These are phyloP conservation scores for Canis aureus DNA, from an alignment of 2,113 vertebrate species.

Conservation along the genomic window DNA sequence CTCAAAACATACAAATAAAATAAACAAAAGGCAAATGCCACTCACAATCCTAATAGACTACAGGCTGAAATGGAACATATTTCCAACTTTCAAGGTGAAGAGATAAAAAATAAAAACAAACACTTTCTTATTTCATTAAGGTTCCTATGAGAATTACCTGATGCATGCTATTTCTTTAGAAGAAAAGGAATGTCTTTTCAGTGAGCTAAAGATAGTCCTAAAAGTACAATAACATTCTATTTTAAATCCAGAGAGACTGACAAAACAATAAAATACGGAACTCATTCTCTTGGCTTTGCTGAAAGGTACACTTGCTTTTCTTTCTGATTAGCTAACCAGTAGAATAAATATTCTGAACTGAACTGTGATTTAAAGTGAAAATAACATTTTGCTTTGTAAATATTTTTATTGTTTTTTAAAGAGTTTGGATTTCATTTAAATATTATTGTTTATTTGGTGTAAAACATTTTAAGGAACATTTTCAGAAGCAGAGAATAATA, in stretches of 20 bases:
- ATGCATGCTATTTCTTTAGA: constrained; percentile 72
- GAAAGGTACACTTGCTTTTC: constrained; percentile 45
- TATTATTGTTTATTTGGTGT: constrained; percentile 64
- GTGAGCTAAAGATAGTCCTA: constrained; percentile 71
- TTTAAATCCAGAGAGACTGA: constrained; percentile 74
- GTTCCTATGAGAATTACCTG: constrained; percentile 60
- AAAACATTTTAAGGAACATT: constrained; percentile 73
- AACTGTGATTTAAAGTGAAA: constrained; percentile 61
- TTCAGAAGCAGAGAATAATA: constrained; percentile 20
- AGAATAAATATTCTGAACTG: constrained; percentile 58
- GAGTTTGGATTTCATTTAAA: constrained; percentile 79
- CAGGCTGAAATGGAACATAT: constrained; percentile 51
- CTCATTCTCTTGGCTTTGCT: constrained; percentile 55
- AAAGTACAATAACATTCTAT: constrained; percentile 24
- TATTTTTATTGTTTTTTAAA: constrained; percentile 80
- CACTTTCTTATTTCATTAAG: constrained; percentile 63
- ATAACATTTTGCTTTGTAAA: constrained; percentile 58
- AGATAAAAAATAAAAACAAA: constrained; percentile 73
- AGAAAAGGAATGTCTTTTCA: constrained; percentile 78
- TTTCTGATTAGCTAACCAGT: constrained; percentile 71
- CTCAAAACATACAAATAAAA: constrained; percentile 39
- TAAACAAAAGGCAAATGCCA: constrained; percentile 58
- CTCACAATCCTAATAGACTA: constrained; percentile 53
- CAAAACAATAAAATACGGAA: constrained; percentile 5
- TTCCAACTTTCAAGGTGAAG: constrained; percentile 77